Evolutionary conservation across 2,113 vertebrate genomes (phyloP).

Genomic region (Zosterops japonicus): DNA sequence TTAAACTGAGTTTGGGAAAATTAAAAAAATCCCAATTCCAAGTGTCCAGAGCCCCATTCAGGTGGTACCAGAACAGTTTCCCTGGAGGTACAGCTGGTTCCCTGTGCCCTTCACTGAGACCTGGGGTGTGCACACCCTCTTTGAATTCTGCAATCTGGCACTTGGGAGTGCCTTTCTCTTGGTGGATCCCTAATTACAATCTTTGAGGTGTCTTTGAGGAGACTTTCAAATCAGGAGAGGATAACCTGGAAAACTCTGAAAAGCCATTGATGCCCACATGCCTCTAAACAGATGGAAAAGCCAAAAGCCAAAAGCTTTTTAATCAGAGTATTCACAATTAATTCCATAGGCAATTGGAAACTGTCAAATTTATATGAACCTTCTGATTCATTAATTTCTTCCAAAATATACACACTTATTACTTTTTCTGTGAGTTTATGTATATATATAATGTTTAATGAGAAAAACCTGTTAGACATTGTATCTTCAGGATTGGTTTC

Average conservation of each 20-base stretch:
- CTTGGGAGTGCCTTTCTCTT: background rate
- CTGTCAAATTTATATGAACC: background rate
- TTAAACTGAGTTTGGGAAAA: background rate
- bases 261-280: rapidly evolving
- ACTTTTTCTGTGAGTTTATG: background rate
- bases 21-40: background rate
- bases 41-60: background rate
- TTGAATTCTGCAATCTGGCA: background rate
- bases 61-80: background rate
- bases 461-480: background rate
- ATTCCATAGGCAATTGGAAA: background rate
- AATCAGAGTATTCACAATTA: background rate
- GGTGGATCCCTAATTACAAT: rapidly evolving
- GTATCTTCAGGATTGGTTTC: background rate
- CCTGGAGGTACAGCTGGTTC: background rate
- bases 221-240: background rate
- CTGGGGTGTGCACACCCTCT: background rate
- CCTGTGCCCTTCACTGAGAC: background rate
- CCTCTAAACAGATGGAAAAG: background rate
- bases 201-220: background rate
- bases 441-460: background rate
- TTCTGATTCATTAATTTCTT: background rate
- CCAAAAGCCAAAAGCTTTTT: background rate
- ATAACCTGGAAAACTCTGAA: background rate
- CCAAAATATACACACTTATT: background rate